These are phyloP conservation scores for Tetragnatha versicolor DNA, from an alignment of 1,140 invertebrate species.

Conservation along the genomic window DNA sequence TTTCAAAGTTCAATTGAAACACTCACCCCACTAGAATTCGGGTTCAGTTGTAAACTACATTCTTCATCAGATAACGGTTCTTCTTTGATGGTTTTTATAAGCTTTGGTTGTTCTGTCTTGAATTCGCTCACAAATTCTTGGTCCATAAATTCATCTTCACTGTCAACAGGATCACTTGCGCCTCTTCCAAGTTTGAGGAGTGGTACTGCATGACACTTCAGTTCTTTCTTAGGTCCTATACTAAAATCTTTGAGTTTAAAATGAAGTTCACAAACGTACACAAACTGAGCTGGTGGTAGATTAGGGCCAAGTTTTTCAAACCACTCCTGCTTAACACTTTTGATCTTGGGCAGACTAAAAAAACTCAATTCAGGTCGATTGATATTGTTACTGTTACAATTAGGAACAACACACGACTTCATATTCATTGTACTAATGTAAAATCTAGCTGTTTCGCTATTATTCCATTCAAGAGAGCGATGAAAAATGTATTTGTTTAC, in stretches of 20 bases:
- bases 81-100: no score
- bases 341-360: neutral
- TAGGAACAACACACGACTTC: conserved; percentile 5
- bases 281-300: neutral
- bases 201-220: conserved; percentile 26
- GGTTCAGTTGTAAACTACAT: no score
- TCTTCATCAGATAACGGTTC: no score
- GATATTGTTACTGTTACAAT: neutral
- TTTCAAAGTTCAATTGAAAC: no score
- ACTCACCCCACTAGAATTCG: no score
- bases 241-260: conserved; percentile 26
- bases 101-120: no score
- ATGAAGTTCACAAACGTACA: conserved; percentile 28
- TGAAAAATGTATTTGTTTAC: no score
- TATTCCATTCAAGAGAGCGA: no score
- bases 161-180: neutral
- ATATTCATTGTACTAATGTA: no score
- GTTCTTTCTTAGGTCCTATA: neutral
- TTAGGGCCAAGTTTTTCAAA: neutral
- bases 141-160: conserved; percentile 33
- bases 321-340: conserved; percentile 9
- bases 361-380: conserved; percentile 13
- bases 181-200: neutral
- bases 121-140: no score
- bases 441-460: no score